phyloP scores from a whole-genome alignment of 2,888 invertebrate species.

The Clivina fossor region DNA sequence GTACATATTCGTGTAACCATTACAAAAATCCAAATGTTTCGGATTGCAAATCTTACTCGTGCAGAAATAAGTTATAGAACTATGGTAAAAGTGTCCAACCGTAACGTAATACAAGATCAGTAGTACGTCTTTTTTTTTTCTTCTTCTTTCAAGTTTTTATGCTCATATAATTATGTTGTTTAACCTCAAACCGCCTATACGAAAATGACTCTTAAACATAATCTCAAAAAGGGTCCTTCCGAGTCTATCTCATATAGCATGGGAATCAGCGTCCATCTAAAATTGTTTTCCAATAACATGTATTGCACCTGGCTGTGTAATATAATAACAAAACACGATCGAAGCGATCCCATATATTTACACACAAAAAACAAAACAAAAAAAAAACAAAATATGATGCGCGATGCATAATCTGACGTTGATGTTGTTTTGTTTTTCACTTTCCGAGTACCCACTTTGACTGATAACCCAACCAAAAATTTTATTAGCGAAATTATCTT shows the following conservation, averaged over 20 bases:
- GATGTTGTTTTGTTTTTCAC: no score
- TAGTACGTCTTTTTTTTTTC: slow-evolving; percentile 37
- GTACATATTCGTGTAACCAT: no score
- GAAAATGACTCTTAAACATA: slow-evolving; percentile 12
- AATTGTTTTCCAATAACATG: slow-evolving; percentile 42
- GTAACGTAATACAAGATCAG: slow-evolving; percentile 42
- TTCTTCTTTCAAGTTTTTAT: slow-evolving; percentile 38
- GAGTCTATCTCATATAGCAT: slow-evolving; percentile 36
- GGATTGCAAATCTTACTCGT: slow-evolving; percentile 7
- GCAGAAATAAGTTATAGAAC: slow-evolving; percentile 32
- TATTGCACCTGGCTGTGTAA: slow-evolving; percentile 36
- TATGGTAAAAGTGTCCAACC: slow-evolving; percentile 42
- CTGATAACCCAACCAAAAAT: no score
- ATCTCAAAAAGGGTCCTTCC: background rate
- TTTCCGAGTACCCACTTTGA: no score
- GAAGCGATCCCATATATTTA: background rate
- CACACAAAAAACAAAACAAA: background rate
- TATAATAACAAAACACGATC: slow-evolving; percentile 25
- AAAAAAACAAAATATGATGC: no score
- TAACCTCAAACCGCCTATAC: slow-evolving; percentile 32
- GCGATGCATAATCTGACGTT: no score
- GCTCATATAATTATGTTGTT: slow-evolving; percentile 38
- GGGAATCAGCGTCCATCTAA: slow-evolving; percentile 39
- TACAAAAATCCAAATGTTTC: no score
- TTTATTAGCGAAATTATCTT: no score